Conservation (phyloP, 2,797 vertebrate genomes). For the Hyperoplus immaculatus region DNA sequence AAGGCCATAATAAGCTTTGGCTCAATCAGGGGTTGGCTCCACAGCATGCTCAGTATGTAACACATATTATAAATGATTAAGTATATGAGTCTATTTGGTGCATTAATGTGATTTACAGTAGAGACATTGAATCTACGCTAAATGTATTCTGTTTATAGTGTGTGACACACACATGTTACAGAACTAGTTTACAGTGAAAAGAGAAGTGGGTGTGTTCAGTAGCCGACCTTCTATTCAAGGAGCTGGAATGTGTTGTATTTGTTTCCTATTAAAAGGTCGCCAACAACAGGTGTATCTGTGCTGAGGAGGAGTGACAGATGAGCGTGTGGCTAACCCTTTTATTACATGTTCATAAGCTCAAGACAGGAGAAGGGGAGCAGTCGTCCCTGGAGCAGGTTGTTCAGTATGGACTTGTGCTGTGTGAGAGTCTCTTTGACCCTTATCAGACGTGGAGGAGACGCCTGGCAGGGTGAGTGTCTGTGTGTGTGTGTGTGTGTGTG, state of each 20-base stretch:
- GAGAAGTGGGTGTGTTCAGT: conserved; percentile 48
- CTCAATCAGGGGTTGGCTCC: conserved; percentile 31
- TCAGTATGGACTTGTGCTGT: conserved; percentile 91
- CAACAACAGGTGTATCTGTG: conserved; percentile 18
- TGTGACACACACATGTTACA: conserved; percentile 46
- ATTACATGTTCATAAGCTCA: conserved; percentile 83
- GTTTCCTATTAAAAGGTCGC: conserved; percentile 16
- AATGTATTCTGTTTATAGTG: conserved; percentile 27
- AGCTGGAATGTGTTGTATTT: conserved; percentile 45
- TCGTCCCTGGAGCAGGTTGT: conserved; percentile 84
- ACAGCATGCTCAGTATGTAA: conserved; percentile 18
- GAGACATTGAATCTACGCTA: conserved; percentile 7
- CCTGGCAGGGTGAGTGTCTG: conserved; percentile 89
- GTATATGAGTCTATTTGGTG: conserved; percentile 11
- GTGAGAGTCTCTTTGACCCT: conserved; percentile 95
- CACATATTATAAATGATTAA: not conserved
- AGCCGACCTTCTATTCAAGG: conserved; percentile 38
- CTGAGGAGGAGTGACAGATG: conserved; percentile 20
- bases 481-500: too few relatives aligned
- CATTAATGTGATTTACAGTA: conserved; percentile 28
- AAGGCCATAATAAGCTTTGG: conserved; percentile 33
- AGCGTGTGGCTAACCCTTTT: conserved; percentile 29
- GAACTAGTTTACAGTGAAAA: conserved; percentile 68
- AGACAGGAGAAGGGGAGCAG: conserved; percentile 71
- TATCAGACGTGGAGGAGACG: conserved; percentile 96